Evolutionary conservation across 2,113 vertebrate genomes (phyloP).

Genomic region (Daubentonia madagascariensis): DNA sequence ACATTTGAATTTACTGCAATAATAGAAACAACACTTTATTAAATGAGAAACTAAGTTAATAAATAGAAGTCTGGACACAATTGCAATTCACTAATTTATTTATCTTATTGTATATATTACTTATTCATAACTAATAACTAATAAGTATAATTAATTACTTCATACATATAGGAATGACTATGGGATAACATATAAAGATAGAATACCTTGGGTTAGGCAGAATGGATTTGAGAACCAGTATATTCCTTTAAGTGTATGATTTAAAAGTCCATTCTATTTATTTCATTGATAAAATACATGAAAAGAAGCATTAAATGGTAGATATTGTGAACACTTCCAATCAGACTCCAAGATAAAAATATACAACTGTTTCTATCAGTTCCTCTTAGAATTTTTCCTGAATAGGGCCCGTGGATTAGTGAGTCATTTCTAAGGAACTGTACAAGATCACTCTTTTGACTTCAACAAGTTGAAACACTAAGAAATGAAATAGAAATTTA

Average conservation of each 20-base stretch:
- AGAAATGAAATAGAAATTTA: background rate
- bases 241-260: background rate
- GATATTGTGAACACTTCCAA: background rate
- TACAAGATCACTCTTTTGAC: background rate
- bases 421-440: background rate
- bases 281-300: background rate
- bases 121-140: background rate
- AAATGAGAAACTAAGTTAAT: background rate
- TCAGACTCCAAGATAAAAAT: background rate
- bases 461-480: background rate
- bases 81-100: background rate
- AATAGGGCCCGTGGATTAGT: background rate
- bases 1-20: background rate
- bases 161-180: background rate
- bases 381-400: background rate
- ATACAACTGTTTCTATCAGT: background rate
- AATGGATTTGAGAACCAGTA: background rate
- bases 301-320: background rate
- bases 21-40: background rate
- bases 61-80: background rate
- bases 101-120: background rate
- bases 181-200: background rate
- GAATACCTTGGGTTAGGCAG: background rate
- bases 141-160: background rate
- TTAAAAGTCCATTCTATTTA: background rate